These are phyloP conservation scores for Trissolcus brochymenae DNA, from an alignment of 2,888 invertebrate species.

Conservation along the genomic window DNA sequence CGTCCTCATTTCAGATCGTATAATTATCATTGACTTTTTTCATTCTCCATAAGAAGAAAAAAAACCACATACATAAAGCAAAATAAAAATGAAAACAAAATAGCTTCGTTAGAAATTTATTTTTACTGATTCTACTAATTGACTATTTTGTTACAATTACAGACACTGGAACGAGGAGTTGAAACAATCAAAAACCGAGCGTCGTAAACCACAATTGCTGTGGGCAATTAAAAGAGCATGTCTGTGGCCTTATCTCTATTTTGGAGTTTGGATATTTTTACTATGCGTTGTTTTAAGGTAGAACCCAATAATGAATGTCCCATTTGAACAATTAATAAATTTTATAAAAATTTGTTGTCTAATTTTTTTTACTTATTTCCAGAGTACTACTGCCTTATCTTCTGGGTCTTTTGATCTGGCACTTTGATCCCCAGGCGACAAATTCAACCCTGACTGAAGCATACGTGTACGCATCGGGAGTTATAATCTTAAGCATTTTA, in stretches of 20 bases:
- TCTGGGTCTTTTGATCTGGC: slow-evolving; percentile 81
- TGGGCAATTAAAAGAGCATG: slow-evolving; percentile 81
- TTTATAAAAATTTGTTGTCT: no score
- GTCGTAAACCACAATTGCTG: slow-evolving; percentile 80
- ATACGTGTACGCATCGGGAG: slow-evolving; percentile 81
- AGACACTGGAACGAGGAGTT: slow-evolving; percentile 82
- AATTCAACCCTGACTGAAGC: slow-evolving; percentile 78
- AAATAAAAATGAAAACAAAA: background rate
- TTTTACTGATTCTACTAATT: background rate
- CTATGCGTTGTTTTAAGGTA: slow-evolving; percentile 80
- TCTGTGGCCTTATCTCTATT: slow-evolving; percentile 80
- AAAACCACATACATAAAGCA: no score
- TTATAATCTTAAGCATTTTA: slow-evolving; percentile 80
- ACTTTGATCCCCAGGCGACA: slow-evolving; percentile 79
- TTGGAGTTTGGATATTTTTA: slow-evolving; percentile 80
- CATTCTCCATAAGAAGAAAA: background rate
- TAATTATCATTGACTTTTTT: no score
- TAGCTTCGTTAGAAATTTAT: background rate
- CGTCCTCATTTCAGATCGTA: no score
- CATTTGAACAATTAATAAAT: no score
- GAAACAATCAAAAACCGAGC: slow-evolving; percentile 76
- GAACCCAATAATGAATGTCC: background rate
- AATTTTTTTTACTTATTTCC: slow-evolving; percentile 64
- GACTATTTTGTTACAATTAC: slow-evolving; percentile 1
- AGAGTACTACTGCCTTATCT: slow-evolving; percentile 82